A percentile compares a stretch with the other conserved stretches of the same genome.
phyloP scores from a whole-genome alignment of 1,140 invertebrate species.

The Drosophila pallidifrons region DNA sequence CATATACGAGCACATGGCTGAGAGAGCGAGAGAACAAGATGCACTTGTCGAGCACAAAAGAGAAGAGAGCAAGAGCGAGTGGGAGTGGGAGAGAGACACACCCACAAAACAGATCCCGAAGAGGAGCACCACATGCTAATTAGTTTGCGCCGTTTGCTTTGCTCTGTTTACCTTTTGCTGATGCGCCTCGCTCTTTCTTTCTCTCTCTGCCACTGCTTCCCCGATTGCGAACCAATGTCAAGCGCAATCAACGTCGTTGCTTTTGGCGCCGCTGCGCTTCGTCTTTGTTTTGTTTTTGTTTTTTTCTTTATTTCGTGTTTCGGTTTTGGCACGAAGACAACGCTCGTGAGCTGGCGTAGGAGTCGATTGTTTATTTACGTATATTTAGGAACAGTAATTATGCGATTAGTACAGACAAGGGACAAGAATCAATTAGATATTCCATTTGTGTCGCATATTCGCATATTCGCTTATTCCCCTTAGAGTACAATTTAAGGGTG shows the following conservation, averaged over 20 bases:
- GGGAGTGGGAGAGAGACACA: constrained; percentile 47
- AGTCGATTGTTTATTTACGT: constrained; percentile 8
- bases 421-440: constrained; percentile 32
- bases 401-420: constrained; percentile 7
- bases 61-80: constrained; percentile 5
- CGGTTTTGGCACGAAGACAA: constrained; percentile 21
- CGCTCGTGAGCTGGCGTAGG: constrained; percentile 17
- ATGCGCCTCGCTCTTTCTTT: constrained; percentile 1
- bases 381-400: background rate
- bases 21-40: constrained; percentile 11
- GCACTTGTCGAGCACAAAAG: constrained; percentile 4
- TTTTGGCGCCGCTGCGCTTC: constrained; percentile 17
- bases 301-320: constrained; percentile 2
- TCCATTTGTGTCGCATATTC: constrained; percentile 14
- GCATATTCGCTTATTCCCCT: background rate
- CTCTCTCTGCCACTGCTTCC: background rate
- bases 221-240: constrained; percentile 47
- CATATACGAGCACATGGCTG: background rate
- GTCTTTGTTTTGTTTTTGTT: constrained; percentile 33
- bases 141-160: constrained; percentile 56
- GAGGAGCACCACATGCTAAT: constrained; percentile 71
- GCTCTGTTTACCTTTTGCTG: constrained; percentile 59
- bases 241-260: constrained; percentile 54
- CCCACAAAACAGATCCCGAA: constrained; percentile 47
- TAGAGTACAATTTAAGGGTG: constrained; percentile 13